A percentile compares a stretch with the other conserved stretches of the same genome.
Evolutionary conservation across 2,113 vertebrate genomes (phyloP).

Genomic region (Pipra filicauda): DNA sequence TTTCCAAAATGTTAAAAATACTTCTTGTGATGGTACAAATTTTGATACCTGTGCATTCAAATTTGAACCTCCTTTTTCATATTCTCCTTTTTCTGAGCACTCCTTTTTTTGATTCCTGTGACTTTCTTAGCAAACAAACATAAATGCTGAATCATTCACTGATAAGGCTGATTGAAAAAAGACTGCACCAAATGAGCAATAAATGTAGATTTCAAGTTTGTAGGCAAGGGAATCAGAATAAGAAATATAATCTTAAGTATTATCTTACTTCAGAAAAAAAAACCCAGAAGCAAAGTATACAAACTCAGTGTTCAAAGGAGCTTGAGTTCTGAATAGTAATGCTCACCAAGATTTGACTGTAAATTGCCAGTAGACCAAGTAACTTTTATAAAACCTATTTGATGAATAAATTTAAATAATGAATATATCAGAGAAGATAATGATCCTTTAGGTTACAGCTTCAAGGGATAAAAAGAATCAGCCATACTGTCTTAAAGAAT

Average conservation of each 20-base stretch:
- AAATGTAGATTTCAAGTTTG: neutral
- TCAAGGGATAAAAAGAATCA: neutral
- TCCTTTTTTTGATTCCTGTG: neutral
- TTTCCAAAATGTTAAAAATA: neutral
- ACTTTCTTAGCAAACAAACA: neutral
- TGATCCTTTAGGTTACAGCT: neutral
- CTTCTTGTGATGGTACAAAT: neutral
- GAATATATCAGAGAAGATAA: neutral
- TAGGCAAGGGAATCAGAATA: neutral
- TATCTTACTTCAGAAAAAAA: neutral
- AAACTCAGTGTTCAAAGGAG: neutral
- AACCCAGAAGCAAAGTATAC: neutral
- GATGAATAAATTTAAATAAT: slow-evolving; percentile 46
- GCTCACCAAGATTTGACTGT: neutral
- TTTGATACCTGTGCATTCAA: neutral
- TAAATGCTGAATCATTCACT: neutral
- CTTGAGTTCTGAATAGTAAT: neutral
- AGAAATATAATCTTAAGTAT: neutral
- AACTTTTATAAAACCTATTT: neutral
- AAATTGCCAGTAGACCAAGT: neutral
- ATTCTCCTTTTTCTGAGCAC: neutral
- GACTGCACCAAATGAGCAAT: neutral
- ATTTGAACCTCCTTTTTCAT: neutral
- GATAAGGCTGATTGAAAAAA: neutral
- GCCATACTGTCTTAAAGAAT: neutral